phyloP scores from a whole-genome alignment of 2,113 vertebrate species.

The Anoura caudifer region DNA sequence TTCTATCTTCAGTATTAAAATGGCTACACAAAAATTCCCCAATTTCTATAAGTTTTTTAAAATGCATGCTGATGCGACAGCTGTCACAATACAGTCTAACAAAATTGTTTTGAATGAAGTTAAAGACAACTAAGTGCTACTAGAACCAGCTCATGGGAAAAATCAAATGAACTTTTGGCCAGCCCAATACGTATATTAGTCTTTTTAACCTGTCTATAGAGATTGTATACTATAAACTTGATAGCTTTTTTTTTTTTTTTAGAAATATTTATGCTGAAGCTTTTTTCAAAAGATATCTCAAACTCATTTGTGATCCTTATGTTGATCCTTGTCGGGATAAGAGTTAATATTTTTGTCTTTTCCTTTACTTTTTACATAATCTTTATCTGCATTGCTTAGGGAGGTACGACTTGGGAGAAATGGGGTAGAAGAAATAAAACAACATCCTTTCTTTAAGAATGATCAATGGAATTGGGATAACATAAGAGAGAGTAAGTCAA shows the following conservation, averaged over 20 bases:
- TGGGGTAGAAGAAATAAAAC: slow-evolving; percentile 97
- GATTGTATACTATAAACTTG: slow-evolving; percentile 34
- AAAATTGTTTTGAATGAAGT: too few species aligned
- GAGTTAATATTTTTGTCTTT: slow-evolving; percentile 31
- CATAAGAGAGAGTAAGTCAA: slow-evolving; percentile 95
- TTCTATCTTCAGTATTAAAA: too few species aligned
- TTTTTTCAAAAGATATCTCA: slow-evolving; percentile 43
- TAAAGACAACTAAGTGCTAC: too few species aligned
- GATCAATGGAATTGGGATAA: slow-evolving; percentile 98
- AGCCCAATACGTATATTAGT: not conserved
- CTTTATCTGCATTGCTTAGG: slow-evolving; percentile 83
- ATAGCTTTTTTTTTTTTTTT: slow-evolving; percentile 51
- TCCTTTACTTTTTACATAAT: slow-evolving; percentile 45
- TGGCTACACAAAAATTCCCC: too few species aligned
- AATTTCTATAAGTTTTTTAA: too few species aligned
- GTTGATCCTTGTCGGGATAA: slow-evolving; percentile 3
- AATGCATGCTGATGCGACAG: too few species aligned
- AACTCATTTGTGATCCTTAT: not conserved
- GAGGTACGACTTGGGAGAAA: slow-evolving; percentile 96
- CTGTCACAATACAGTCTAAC: too few species aligned
- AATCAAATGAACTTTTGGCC: too few species aligned
- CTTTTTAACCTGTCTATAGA: slow-evolving; percentile 37
- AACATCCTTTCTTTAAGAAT: slow-evolving; percentile 96
- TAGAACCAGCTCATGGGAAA: too few species aligned
- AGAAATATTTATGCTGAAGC: slow-evolving; percentile 38